Evolutionary conservation across 2,113 vertebrate genomes (phyloP).

Genomic region (Chrysochloris asiatica): DNA sequence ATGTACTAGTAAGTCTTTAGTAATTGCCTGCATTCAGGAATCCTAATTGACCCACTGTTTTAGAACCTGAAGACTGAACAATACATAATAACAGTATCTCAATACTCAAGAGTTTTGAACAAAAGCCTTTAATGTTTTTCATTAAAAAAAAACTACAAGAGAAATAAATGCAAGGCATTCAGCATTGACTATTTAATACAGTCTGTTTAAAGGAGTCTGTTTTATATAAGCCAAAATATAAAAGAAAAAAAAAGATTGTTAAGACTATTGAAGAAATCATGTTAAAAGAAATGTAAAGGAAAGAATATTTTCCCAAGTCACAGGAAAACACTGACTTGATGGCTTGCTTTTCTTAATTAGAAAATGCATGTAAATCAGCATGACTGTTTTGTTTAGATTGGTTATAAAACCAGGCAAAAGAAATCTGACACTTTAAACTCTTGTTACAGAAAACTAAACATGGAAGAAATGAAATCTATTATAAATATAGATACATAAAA

Average conservation of each 20-base stretch:
- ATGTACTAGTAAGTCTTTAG: background rate
- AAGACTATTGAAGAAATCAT: background rate
- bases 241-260: background rate
- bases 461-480: conserved; percentile 21
- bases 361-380: conserved; percentile 21
- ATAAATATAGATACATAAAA: conserved; percentile 9
- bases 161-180: conserved; percentile 45
- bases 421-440: conserved; percentile 28
- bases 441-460: conserved; percentile 11
- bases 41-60: conserved; percentile 24
- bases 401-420: conserved; percentile 41
- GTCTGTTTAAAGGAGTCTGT: background rate
- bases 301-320: conserved; percentile 10
- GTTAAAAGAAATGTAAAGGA: conserved; percentile 31
- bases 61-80: background rate
- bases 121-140: conserved; percentile 40
- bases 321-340: background rate
- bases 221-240: conserved; percentile 38
- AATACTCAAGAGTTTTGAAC: conserved; percentile 35
- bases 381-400: conserved; percentile 27
- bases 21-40: conserved; percentile 29
- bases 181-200: background rate
- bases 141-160: conserved; percentile 23
- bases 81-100: conserved; percentile 25
- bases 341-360: conserved; percentile 38